Conservation (phyloP, 1,140 invertebrate species). For the Polypedilum pembai region DNA sequence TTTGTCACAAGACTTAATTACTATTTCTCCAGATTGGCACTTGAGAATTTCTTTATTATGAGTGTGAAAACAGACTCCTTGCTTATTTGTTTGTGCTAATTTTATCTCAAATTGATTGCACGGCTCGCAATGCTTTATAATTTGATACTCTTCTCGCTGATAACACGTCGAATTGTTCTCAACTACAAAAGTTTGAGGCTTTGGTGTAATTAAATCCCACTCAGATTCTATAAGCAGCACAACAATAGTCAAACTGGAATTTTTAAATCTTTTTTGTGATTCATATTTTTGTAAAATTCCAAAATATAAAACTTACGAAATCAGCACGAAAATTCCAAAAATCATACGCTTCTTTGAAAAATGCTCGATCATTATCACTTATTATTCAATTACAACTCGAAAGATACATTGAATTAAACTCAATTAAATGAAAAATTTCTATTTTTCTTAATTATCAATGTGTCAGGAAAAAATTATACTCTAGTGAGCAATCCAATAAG, state of each 20-base stretch:
- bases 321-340: constrained; percentile 52
- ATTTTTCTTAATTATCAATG: too few species aligned
- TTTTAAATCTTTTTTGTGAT: neutral
- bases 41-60: constrained; percentile 62
- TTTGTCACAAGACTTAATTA: constrained; percentile 60
- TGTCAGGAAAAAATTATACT: too few species aligned
- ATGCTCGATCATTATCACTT: constrained; percentile 54
- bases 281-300: neutral
- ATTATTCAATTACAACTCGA: too few species aligned
- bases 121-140: constrained; percentile 68
- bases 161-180: constrained; percentile 70
- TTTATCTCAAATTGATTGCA: constrained; percentile 48
- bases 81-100: constrained; percentile 34
- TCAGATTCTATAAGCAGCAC: constrained; percentile 71
- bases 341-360: constrained; percentile 62
- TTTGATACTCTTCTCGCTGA: constrained; percentile 57
- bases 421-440: too few species aligned
- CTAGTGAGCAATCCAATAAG: too few species aligned
- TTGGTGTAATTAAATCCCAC: constrained; percentile 52
- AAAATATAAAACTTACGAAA: constrained; percentile 46
- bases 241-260: constrained; percentile 62
- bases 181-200: constrained; percentile 53
- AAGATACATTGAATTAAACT: too few species aligned
- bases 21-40: constrained; percentile 60
- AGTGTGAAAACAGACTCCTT: constrained; percentile 60